These are phyloP conservation scores for Drosophila picticornis DNA, from an alignment of 2,888 invertebrate species.

Conservation along the genomic window DNA sequence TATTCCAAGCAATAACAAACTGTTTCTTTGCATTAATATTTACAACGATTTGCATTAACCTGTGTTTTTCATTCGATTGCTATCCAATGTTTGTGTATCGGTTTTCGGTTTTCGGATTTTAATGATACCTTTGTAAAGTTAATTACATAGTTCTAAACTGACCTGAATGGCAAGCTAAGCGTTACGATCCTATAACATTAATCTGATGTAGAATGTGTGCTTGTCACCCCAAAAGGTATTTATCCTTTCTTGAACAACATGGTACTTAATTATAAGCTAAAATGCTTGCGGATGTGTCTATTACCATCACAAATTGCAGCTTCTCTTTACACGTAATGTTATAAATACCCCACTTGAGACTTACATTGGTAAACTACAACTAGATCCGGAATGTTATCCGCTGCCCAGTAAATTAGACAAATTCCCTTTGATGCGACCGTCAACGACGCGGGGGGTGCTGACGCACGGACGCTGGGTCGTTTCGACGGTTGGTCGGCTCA, in stretches of 20 bases:
- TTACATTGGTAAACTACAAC: constrained; percentile 15
- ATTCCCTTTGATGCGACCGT: constrained; percentile 37
- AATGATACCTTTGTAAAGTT: not conserved
- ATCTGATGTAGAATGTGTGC: not conserved
- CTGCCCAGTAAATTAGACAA: constrained; percentile 56
- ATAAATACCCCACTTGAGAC: constrained; percentile 25
- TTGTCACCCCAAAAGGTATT: not conserved
- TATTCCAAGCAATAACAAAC: not conserved
- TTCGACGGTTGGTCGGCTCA: not conserved
- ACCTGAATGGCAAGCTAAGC: not conserved
- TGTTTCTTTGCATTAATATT: constrained; percentile 14
- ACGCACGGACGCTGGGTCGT: constrained; percentile 13
- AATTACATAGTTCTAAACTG: not conserved
- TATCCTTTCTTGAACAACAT: not conserved
- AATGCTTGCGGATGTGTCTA: not conserved
- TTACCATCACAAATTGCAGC: not conserved
- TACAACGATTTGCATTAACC: constrained; percentile 3
- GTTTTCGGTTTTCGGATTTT: no score
- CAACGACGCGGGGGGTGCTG: constrained; percentile 2
- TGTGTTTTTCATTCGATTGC: not conserved
- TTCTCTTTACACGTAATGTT: not conserved
- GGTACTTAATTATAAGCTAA: not conserved
- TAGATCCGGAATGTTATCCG: constrained; percentile 19
- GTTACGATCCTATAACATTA: not conserved
- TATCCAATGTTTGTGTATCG: not conserved